phyloP scores from a whole-genome alignment of 2,888 invertebrate genomes.

The Phengaris arion region DNA sequence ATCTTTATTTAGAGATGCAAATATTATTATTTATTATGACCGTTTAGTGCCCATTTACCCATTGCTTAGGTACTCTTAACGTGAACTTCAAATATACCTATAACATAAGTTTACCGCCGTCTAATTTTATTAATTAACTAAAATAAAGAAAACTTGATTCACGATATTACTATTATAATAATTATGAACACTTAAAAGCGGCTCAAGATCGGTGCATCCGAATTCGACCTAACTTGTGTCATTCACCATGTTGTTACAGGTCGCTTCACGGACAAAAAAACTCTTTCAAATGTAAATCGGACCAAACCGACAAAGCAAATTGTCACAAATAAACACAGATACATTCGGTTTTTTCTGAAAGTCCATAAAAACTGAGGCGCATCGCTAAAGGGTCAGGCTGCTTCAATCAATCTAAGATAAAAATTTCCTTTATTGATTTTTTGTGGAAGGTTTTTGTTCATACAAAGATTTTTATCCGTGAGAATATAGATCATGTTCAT shows the following conservation, averaged over 20 bases:
- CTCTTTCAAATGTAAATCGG: constrained; percentile 77
- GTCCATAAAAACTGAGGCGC: constrained; percentile 67
- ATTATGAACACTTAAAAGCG: constrained; percentile 34
- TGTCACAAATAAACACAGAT: constrained; percentile 80
- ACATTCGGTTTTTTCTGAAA: constrained; percentile 72
- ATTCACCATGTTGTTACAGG: constrained; percentile 75
- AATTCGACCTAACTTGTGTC: constrained; percentile 61
- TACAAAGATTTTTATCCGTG: constrained; percentile 68
- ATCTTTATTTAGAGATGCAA: too few species aligned
- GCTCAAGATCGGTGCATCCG: constrained; percentile 53
- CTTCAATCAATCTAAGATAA: constrained; percentile 75
- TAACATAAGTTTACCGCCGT: too few species aligned
- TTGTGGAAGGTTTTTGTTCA: constrained; percentile 57
- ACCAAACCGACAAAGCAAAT: constrained; percentile 79
- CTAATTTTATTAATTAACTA: too few species aligned
- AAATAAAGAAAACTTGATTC: too few species aligned
- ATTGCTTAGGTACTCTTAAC: too few species aligned
- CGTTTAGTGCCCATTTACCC: too few species aligned
- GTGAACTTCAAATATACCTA: too few species aligned
- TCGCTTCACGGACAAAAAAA: constrained; percentile 63
- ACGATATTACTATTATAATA: neutral
- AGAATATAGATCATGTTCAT: constrained; percentile 43
- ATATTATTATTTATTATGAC: too few species aligned
- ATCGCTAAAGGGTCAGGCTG: constrained; percentile 73
- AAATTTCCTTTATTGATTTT: constrained; percentile 69